These are phyloP conservation scores for Mirounga angustirostris DNA, from an alignment of 2,113 vertebrate species.

Conservation along the genomic window DNA sequence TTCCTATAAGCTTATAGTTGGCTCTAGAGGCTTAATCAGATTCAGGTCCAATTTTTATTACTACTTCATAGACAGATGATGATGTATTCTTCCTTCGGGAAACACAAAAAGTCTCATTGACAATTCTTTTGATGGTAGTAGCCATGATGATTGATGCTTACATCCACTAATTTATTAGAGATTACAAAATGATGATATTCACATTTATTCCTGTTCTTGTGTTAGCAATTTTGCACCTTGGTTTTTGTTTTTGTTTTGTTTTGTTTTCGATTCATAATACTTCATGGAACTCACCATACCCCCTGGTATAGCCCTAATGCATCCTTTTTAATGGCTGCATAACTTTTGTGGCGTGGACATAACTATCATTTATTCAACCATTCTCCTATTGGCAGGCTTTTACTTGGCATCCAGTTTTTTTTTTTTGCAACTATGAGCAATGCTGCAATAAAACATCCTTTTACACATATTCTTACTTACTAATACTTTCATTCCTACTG, in stretches of 20 bases:
- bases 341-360: not conserved
- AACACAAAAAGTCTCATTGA: not conserved
- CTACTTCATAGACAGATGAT: not conserved
- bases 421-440: not conserved
- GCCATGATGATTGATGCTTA: not conserved
- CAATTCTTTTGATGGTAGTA: not conserved
- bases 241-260: not conserved
- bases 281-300: not conserved
- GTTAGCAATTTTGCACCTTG: not conserved
- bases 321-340: not conserved
- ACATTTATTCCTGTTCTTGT: constrained; percentile 17
- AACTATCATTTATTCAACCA: not conserved
- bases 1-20: not conserved
- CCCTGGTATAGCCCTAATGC: not conserved
- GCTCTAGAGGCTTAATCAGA: constrained; percentile 13
- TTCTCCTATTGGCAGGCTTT: not conserved
- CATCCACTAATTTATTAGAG: not conserved
- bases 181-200: constrained; percentile 32
- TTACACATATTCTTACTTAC: not conserved
- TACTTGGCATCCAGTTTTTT: not conserved
- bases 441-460: constrained; percentile 19
- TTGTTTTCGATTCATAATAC: not conserved
- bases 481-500: not conserved
- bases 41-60: not conserved
- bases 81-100: not conserved